Percentiles rank a stretch among this genome's conserved stretches.
phyloP scores from a whole-genome alignment of 1,140 invertebrate species.

The Meloidogyne hapla region DNA sequence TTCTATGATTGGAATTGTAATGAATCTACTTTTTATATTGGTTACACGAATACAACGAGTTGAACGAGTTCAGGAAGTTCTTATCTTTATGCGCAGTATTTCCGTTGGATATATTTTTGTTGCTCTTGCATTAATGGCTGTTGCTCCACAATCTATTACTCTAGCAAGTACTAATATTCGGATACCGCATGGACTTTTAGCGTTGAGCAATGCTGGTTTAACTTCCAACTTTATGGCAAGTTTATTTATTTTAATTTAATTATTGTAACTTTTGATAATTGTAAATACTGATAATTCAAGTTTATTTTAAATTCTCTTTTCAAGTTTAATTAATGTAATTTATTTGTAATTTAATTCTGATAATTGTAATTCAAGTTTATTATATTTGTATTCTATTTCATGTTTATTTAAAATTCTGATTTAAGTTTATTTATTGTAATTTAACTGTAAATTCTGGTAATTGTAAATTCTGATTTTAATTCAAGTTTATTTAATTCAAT shows the following conservation, averaged over 20 bases:
- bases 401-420: too few relatives aligned
- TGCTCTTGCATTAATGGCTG: constrained; percentile 22
- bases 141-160: constrained; percentile 23
- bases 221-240: constrained; percentile 25
- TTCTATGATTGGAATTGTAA: constrained; percentile 4
- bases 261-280: too few relatives aligned
- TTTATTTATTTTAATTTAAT: background rate
- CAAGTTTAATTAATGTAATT: background rate
- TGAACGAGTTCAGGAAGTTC: constrained; percentile 25
- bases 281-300: too few relatives aligned
- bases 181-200: constrained; percentile 23
- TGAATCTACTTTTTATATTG: constrained; percentile 27
- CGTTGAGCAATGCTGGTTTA: constrained; percentile 16
- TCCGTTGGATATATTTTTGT: constrained; percentile 25
- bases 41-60: constrained; percentile 21
- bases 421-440: background rate
- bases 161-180: constrained; percentile 15
- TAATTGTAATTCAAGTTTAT: background rate
- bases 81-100: constrained; percentile 23
- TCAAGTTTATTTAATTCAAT: background rate
- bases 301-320: too few relatives aligned
- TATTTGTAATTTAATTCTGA: too few relatives aligned
- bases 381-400: too few relatives aligned
- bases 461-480: too few relatives aligned
- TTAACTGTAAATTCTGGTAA: too few relatives aligned